A percentile compares a stretch with the other conserved stretches of the same genome.
Conservation (phyloP, 2,888 invertebrate species). For the Melanostoma mellinum region DNA sequence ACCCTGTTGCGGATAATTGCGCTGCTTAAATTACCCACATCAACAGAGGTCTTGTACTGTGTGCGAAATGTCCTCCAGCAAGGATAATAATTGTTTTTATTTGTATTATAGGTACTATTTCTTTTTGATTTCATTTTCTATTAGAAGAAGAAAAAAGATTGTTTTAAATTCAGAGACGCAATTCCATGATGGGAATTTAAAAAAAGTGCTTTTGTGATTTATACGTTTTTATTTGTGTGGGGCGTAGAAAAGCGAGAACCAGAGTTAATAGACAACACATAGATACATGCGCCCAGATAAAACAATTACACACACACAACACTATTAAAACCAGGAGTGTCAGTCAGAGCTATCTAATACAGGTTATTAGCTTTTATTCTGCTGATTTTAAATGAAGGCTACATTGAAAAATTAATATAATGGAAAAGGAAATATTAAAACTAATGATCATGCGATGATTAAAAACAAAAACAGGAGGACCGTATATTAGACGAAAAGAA, state of each 20-base stretch:
- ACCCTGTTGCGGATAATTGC: conserved; percentile 75
- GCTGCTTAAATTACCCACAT: conserved; percentile 61
- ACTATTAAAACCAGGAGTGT: conserved; percentile 14
- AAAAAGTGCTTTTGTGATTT: conserved; percentile 70
- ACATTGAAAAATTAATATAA: conserved; percentile 30
- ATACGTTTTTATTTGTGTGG: conserved; percentile 57
- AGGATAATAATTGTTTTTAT: conserved; percentile 69
- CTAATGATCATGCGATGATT: conserved; percentile 33
- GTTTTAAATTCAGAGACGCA: conserved; percentile 60
- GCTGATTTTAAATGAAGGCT: conserved; percentile 21
- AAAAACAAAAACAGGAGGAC: conserved; percentile 11
- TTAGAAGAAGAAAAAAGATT: conserved; percentile 53
- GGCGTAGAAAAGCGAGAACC: conserved; percentile 23
- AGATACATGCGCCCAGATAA: conserved; percentile 38
- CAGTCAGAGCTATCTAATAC: conserved; percentile 62
- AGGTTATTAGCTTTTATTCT: conserved; percentile 64
- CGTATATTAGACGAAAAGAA: conserved; percentile 46
- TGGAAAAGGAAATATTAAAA: conserved; percentile 10
- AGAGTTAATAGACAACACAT: conserved; percentile 26
- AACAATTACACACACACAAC: conserved; percentile 11
- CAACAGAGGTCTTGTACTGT: conserved; percentile 72
- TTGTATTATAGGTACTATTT: conserved; percentile 70
- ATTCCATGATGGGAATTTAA: conserved; percentile 69
- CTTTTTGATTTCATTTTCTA: conserved; percentile 56
- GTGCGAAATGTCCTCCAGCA: conserved; percentile 53